A percentile compares a stretch with the other conserved stretches of the same genome.
These are phyloP conservation scores for mouse (Mus musculus) DNA, from an alignment of 2,113 vertebrate genomes.

Conservation along the genomic window DNA sequence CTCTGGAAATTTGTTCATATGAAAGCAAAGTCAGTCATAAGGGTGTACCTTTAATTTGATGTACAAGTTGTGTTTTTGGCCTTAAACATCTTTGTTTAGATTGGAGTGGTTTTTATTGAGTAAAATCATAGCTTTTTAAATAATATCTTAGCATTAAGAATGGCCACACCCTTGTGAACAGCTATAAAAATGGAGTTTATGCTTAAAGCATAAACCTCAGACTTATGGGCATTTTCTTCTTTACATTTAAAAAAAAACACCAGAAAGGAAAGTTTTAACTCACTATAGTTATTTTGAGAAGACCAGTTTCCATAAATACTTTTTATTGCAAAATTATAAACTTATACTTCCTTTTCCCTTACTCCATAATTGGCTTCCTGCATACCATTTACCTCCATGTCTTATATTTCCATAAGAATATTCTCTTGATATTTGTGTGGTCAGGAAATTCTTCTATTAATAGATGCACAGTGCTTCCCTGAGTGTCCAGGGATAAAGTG, in stretches of 20 bases:
- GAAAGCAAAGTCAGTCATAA: conserved; percentile 35
- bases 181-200: conserved; percentile 45
- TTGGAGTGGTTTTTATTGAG: not conserved
- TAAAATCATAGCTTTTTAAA: conserved; percentile 49
- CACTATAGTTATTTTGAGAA: conserved; percentile 73
- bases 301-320: conserved; percentile 76
- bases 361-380: conserved; percentile 65
- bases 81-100: conserved; percentile 28
- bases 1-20: conserved; percentile 15
- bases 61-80: not conserved
- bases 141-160: conserved; percentile 42
- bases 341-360: conserved; percentile 66
- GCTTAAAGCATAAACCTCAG: conserved; percentile 46
- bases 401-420: conserved; percentile 63
- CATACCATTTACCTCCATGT: conserved; percentile 6
- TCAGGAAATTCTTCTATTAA: conserved; percentile 55
- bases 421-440: conserved; percentile 57
- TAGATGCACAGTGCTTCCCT: conserved; percentile 11
- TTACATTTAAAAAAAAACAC: conserved; percentile 36
- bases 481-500: conserved; percentile 1
- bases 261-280: conserved; percentile 66
- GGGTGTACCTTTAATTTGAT: not conserved
- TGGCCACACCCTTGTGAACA: not conserved
- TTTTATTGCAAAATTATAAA: conserved; percentile 72
- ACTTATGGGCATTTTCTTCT: conserved; percentile 62